These are phyloP conservation scores for Drosophila macrospina DNA, from an alignment of 2,888 invertebrate species.

Conservation along the genomic window DNA sequence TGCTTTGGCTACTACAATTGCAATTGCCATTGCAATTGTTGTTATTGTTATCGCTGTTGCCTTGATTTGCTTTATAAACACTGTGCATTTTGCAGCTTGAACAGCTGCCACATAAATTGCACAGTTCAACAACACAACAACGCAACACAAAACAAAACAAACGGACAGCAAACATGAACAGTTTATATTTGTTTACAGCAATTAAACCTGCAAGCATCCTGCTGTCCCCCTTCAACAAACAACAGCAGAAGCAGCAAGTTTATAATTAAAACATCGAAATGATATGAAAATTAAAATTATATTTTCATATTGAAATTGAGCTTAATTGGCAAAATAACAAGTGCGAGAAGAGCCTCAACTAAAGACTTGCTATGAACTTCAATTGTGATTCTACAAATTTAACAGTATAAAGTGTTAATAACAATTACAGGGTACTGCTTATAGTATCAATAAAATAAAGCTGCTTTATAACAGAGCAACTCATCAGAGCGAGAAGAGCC, in stretches of 20 bases:
- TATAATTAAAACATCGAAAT: slow-evolving; percentile 6
- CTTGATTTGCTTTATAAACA: slow-evolving; percentile 29
- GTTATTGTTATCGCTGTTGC: slow-evolving; percentile 11
- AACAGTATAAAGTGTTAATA: no score
- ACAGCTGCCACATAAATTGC: slow-evolving; percentile 41
- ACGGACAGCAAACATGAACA: slow-evolving; percentile 22
- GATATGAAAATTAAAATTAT: background rate
- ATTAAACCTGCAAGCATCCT: slow-evolving; percentile 30
- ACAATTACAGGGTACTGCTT: no score
- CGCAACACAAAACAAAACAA: slow-evolving; percentile 28
- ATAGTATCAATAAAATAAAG: no score
- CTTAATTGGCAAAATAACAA: slow-evolving; percentile 1
- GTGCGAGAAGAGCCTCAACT: background rate
- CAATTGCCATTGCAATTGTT: slow-evolving; percentile 4
- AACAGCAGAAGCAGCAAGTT: background rate
- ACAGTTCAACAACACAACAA: slow-evolving; percentile 28
- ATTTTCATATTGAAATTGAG: slow-evolving; percentile 7
- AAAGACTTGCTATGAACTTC: no score
- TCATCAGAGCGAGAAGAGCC: no score
- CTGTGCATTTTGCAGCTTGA: slow-evolving; percentile 28
- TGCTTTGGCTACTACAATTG: background rate
- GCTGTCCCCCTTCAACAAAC: no score
- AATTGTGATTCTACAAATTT: no score
- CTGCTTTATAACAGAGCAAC: no score
- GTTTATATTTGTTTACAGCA: slow-evolving; percentile 44